Percentiles rank a stretch among this genome's conserved stretches.
These are phyloP conservation scores for Pandemis cinnamomeana DNA, from an alignment of 2,888 invertebrate species.

Conservation along the genomic window DNA sequence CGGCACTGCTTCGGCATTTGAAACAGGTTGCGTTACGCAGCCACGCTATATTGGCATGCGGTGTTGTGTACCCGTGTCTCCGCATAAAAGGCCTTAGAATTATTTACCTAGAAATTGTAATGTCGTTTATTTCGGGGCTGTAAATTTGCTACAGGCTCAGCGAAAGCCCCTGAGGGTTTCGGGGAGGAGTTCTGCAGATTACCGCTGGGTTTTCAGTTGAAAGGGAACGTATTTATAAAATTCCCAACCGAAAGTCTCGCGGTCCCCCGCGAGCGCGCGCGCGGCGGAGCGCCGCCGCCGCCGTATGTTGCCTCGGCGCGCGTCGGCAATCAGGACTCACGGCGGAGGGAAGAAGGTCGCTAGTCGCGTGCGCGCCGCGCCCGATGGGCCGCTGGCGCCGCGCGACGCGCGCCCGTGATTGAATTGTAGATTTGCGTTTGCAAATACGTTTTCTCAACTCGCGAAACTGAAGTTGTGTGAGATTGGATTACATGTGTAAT, in stretches of 20 bases:
- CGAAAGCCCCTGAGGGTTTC: slow-evolving; percentile 5
- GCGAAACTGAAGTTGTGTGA: slow-evolving; percentile 14
- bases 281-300: no score
- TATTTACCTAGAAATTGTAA: not conserved
- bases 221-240: slow-evolving; percentile 28
- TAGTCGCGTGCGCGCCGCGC: not conserved
- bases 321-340: not conserved
- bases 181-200: slow-evolving; percentile 15
- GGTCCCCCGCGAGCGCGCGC: not conserved
- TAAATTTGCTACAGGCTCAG: slow-evolving; percentile 25
- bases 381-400: not conserved
- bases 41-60: not conserved
- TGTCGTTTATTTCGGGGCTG: slow-evolving; percentile 19
- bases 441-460: slow-evolving; percentile 28
- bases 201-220: slow-evolving; percentile 6
- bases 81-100: not conserved
- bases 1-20: not conserved
- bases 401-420: not conserved
- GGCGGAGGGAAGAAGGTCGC: not conserved
- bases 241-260: slow-evolving; percentile 10
- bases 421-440: slow-evolving; percentile 26
- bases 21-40: not conserved
- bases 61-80: not conserved
- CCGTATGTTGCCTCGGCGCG: not conserved
- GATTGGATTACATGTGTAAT: slow-evolving; percentile 18